phyloP scores from a whole-genome alignment of 37 sponge, comb jelly and placozoan species.

The Axinella damicornis region DNA sequence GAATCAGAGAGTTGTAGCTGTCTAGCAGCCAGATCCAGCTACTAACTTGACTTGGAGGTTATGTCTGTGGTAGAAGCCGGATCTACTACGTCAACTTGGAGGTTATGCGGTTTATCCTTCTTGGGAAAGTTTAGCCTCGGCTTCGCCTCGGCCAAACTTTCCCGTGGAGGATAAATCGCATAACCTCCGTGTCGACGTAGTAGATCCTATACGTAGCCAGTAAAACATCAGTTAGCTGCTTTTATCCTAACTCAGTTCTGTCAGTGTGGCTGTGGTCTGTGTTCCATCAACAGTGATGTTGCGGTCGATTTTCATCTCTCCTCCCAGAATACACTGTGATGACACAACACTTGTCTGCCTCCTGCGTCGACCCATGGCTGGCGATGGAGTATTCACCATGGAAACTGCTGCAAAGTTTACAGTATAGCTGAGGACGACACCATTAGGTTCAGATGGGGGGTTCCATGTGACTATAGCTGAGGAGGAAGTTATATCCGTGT shows the following conservation, averaged over 20 bases:
- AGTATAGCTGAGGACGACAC: slow-evolving; percentile 21
- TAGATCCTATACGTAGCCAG: no score
- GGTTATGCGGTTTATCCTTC: no score
- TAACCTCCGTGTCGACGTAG: no score
- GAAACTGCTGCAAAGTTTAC: slow-evolving; percentile 33
- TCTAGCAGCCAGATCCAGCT: no score
- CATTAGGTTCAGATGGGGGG: slow-evolving; percentile 28
- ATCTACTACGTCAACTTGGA: no score
- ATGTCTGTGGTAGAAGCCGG: no score
- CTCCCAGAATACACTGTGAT: slow-evolving; percentile 32
- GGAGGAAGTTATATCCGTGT: no score
- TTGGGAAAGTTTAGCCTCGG: no score
- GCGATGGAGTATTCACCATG: not conserved
- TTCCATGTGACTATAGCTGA: slow-evolving; percentile 16
- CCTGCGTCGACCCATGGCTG: not conserved
- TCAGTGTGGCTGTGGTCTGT: slow-evolving; percentile 13
- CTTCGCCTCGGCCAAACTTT: no score
- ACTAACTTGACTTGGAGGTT: no score
- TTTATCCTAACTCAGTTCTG: slow-evolving; percentile 31
- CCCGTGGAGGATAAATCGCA: not conserved
- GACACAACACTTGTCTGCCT: slow-evolving; percentile 8
- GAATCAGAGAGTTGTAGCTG: no score
- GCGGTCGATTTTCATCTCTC: not conserved
- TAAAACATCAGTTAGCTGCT: no score
- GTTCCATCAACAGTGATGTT: slow-evolving; percentile 29